Evolutionary conservation across 2,113 vertebrate species (phyloP).

Genomic region (Asarcornis scutulata): DNA sequence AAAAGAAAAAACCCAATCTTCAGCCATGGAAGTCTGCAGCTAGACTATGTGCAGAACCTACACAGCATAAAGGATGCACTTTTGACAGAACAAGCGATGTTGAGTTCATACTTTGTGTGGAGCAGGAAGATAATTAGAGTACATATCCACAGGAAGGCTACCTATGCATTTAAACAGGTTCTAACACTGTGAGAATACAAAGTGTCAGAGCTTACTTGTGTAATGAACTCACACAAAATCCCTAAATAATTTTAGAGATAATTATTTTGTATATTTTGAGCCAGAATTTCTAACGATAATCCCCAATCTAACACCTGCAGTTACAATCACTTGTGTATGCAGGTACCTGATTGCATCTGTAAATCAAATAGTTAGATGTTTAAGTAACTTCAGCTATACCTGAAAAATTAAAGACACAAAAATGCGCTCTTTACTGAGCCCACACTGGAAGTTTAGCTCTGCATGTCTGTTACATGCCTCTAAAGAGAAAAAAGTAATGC

Average conservation of each 20-base stretch:
- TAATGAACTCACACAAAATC: neutral
- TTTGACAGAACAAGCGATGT: neutral
- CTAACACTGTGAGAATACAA: neutral
- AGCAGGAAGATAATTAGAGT: neutral
- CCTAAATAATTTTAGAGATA: neutral
- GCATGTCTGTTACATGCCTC: neutral
- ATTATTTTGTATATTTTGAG: constrained; percentile 37
- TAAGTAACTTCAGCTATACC: neutral
- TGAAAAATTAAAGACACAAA: neutral
- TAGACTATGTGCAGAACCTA: neutral
- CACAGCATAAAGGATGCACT: neutral
- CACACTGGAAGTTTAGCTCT: neutral
- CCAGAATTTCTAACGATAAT: neutral
- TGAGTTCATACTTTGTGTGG: neutral
- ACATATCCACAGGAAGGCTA: neutral
- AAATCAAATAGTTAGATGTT: constrained; percentile 44
- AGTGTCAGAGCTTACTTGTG: neutral
- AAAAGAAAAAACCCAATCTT: neutral
- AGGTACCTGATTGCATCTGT: constrained; percentile 60
- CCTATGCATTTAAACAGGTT: neutral
- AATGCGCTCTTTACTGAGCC: neutral
- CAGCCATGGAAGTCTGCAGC: neutral
- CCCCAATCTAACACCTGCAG: constrained; percentile 46
- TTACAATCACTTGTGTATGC: constrained; percentile 46
- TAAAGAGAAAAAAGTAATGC: neutral